A percentile compares a stretch with the other conserved stretches of the same genome.
phyloP scores from a whole-genome alignment of 2,113 vertebrate species.

The Brienomyrus brachyistius region DNA sequence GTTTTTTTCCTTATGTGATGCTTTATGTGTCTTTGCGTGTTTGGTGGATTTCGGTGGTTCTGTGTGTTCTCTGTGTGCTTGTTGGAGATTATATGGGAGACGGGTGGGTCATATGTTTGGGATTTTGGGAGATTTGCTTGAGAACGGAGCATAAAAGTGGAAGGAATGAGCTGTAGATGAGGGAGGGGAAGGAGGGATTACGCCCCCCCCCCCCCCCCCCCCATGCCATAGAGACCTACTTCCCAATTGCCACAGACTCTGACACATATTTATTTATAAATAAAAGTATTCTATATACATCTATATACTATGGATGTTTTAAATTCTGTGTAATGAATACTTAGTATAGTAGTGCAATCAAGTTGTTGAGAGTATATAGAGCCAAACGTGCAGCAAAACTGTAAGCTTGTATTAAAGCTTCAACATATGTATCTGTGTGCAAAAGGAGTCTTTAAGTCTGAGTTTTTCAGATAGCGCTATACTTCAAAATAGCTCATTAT shows the following conservation, averaged over 20 bases:
- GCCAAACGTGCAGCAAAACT: not conserved
- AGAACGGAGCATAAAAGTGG: slow-evolving; percentile 41
- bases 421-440: not conserved
- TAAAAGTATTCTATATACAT: not conserved
- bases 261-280: not conserved
- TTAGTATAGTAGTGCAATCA: not conserved
- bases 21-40: not conserved
- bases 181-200: not conserved
- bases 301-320: not conserved
- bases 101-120: slow-evolving; percentile 52
- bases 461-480: not conserved
- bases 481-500: not conserved
- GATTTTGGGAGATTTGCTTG: slow-evolving; percentile 55
- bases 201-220: not conserved
- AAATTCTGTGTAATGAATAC: not conserved
- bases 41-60: not conserved
- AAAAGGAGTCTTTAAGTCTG: not conserved
- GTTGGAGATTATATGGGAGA: slow-evolving; percentile 43
- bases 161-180: not conserved
- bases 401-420: not conserved
- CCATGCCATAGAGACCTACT: not conserved
- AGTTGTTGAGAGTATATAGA: not conserved
- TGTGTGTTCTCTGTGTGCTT: slow-evolving; percentile 23
- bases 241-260: not conserved
- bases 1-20: not conserved